Percentiles rank a stretch among this genome's conserved stretches.
Evolutionary conservation across 2,888 invertebrate genomes (phyloP).

Genomic region (Volucella inflata): DNA sequence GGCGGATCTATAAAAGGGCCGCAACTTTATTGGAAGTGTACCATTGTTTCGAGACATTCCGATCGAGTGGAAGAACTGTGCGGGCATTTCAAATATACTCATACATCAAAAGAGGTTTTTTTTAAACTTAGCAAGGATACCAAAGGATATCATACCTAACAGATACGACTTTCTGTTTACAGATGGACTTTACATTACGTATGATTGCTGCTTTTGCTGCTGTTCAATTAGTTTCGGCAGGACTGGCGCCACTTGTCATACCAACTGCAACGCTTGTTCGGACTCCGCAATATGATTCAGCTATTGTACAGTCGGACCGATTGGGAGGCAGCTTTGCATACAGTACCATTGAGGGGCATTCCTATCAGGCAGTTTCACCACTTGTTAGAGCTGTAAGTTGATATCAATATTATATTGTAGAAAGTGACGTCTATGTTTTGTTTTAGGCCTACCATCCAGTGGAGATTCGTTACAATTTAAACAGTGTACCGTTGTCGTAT

Average conservation of each 20-base stretch:
- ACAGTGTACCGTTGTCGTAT: slow-evolving; percentile 62
- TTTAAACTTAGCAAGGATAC: not conserved
- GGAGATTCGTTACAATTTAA: slow-evolving; percentile 67
- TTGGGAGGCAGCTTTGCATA: slow-evolving; percentile 86
- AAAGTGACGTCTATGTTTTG: not conserved
- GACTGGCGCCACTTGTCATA: slow-evolving; percentile 68
- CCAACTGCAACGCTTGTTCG: slow-evolving; percentile 79
- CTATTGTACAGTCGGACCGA: slow-evolving; percentile 84
- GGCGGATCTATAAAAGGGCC: slow-evolving; percentile 71
- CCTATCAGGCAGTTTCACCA: slow-evolving; percentile 83
- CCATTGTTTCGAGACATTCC: slow-evolving; percentile 70
- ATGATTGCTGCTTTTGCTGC: slow-evolving; percentile 57
- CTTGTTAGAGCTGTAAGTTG: slow-evolving; percentile 67
- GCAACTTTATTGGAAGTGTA: not conserved
- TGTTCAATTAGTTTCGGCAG: slow-evolving; percentile 64
- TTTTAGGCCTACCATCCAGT: slow-evolving; percentile 66
- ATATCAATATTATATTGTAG: not conserved
- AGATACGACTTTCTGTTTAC: not conserved
- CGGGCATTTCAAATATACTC: slow-evolving; percentile 42
- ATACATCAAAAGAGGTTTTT: slow-evolving; percentile 19
- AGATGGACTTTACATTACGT: slow-evolving; percentile 62
- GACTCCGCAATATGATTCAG: slow-evolving; percentile 84
- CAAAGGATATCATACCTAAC: slow-evolving; percentile 1
- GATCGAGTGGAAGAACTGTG: slow-evolving; percentile 47
- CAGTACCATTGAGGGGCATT: slow-evolving; percentile 85